phyloP scores from a whole-genome alignment of 2,888 invertebrate species.

The Margaritifera margaritifera region DNA sequence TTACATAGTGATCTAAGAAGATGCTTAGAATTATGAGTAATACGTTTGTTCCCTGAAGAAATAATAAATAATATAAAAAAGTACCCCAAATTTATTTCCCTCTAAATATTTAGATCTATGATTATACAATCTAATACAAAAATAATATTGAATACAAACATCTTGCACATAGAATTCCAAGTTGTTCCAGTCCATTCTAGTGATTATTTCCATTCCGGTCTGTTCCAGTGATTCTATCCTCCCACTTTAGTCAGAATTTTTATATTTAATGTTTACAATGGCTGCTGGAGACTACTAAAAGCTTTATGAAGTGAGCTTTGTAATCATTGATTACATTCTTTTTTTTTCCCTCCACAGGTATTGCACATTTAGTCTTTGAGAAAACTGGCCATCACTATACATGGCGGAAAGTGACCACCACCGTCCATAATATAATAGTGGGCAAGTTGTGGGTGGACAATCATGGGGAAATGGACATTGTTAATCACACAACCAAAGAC shows the following conservation, averaged over 20 bases:
- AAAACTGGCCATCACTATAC: constrained; percentile 86
- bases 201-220: too few relatives aligned
- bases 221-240: too few relatives aligned
- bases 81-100: too few relatives aligned
- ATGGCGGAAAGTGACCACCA: constrained; percentile 98
- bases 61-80: background rate
- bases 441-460: constrained; percentile 99
- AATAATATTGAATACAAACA: background rate
- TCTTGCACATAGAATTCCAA: background rate
- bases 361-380: constrained; percentile 78
- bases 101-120: too few relatives aligned
- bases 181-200: too few relatives aligned
- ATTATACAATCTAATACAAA: too few relatives aligned
- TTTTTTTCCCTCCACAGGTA: constrained; percentile 62
- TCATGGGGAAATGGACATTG: constrained; percentile 99
- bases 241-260: too few relatives aligned
- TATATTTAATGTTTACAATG: too few relatives aligned
- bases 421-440: constrained; percentile 99
- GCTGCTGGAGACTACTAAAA: too few relatives aligned
- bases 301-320: background rate
- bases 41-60: too few relatives aligned
- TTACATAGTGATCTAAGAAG: too few relatives aligned
- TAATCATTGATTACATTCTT: background rate
- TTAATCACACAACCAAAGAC: constrained; percentile 90
- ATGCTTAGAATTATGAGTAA: too few relatives aligned